These are phyloP conservation scores for Griposia aprilina DNA, from an alignment of 2,888 invertebrate genomes.

Conservation along the genomic window DNA sequence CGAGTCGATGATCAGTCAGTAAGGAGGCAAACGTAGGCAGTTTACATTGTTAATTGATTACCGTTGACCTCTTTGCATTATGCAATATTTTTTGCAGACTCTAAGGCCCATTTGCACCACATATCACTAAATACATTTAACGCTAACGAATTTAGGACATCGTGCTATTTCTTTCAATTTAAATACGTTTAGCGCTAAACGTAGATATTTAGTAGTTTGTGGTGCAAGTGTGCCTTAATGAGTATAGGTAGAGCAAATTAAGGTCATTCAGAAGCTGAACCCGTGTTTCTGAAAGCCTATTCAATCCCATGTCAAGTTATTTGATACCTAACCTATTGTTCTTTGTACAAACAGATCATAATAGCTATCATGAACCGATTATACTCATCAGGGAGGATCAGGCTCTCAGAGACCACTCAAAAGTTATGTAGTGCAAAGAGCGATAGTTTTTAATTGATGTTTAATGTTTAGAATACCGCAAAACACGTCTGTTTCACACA, in stretches of 20 bases:
- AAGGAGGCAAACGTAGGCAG: constrained; percentile 40
- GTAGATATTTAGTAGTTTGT: neutral
- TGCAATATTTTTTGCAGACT: constrained; percentile 13
- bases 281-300: constrained; percentile 7
- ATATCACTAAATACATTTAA: neutral
- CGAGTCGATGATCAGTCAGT: constrained; percentile 34
- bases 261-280: neutral
- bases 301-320: constrained; percentile 12
- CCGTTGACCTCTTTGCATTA: constrained; percentile 7
- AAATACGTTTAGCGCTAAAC: neutral
- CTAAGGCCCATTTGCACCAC: neutral
- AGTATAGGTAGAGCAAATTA: neutral
- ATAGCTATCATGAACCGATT: neutral
- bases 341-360: neutral
- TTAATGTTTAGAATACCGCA: neutral
- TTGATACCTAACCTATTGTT: neutral
- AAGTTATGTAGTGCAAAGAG: neutral
- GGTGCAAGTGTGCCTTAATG: neutral
- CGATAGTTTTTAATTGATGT: neutral
- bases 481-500: neutral
- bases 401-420: neutral
- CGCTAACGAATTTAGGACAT: neutral
- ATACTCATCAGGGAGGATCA: neutral
- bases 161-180: neutral
- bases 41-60: constrained; percentile 38